Percentiles rank a stretch among this genome's conserved stretches.
phyloP scores from a whole-genome alignment of 2,797 vertebrate genomes.

The Sparus aurata region DNA sequence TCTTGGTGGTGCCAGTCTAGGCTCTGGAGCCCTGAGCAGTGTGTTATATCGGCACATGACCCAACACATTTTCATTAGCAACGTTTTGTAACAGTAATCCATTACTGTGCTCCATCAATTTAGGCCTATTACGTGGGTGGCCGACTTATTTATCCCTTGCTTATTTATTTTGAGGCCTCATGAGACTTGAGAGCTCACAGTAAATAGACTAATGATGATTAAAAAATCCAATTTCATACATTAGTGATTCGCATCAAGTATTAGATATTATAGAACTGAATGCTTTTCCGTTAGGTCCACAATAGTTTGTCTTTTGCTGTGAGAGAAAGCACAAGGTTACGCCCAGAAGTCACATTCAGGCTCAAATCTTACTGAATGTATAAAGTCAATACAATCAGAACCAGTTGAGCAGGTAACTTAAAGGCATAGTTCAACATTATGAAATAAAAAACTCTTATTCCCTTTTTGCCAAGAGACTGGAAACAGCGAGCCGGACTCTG shows the following conservation, averaged over 20 bases:
- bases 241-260: constrained; percentile 29
- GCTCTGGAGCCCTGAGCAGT: constrained; percentile 36
- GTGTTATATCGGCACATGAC: constrained; percentile 48
- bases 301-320: neutral
- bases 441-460: neutral
- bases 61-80: constrained; percentile 62
- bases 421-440: neutral
- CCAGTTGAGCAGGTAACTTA: neutral
- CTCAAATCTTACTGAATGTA: neutral
- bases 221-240: constrained; percentile 43
- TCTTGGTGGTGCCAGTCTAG: constrained; percentile 20
- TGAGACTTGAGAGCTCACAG: constrained; percentile 45
- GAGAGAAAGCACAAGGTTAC: neutral
- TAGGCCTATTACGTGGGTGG: constrained; percentile 56
- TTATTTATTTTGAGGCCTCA: constrained; percentile 56
- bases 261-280: neutral
- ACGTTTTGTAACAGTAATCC: constrained; percentile 56
- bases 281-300: constrained; percentile 21
- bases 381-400: neutral
- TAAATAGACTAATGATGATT: constrained; percentile 50
- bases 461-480: neutral
- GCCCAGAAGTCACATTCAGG: neutral
- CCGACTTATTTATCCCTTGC: constrained; percentile 60
- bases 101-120: constrained; percentile 62
- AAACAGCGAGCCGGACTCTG: neutral